Base-by-base conservation (phyloP, 2,113 vertebrate species). In the Butorides virescens region DNA sequence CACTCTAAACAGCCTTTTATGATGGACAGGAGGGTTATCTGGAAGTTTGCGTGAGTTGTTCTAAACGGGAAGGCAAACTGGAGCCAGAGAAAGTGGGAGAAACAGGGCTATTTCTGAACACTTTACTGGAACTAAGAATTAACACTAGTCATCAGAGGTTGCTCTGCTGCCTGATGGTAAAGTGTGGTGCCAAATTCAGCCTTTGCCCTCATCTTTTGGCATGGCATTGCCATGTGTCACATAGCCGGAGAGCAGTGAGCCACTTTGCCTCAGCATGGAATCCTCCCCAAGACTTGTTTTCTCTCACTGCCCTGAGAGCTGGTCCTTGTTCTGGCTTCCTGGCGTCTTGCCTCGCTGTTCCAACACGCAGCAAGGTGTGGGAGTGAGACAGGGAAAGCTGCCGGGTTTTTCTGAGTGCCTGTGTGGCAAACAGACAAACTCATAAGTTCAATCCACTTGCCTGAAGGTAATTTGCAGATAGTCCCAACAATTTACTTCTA, bases 51-150 rank as follows among this genome's bases (percentile, higher is more conserved):
- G 4, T 42, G 66, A 75, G 30, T 47, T 82, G 7, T 68, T 92
- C 62, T 70, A 52, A 65, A 49, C 0, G 1, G 70, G 18, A 85
- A 84, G 36, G 53, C 5, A 0, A 46, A 49, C 34, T 84, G 47
- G 80, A 95, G 72, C 71, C 92, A 95, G 44, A 59, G 66, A 44
- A 27, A 56, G 30, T 14, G 11, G 32, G 59, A 92, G 65, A 91
- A 92, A 68, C n/a, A 70, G 30, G 20, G 46, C 83, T 91, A 67
- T 93, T 96, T 95, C 52, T 81, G 86, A 93, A 84, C 26, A 25
- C 44, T 93, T 91, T 86, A 92, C 86, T 90, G 91, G 79, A 93
- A 96, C 34, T 85, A 29, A 37, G 46, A 91, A 70, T 66, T 59
- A 81, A 56, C 15, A 36, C 32, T 46, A 50, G 72, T 52, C 83